Base-by-base conservation (phyloP, 2,797 vertebrate species). In the Onychomys arenicola region DNA sequence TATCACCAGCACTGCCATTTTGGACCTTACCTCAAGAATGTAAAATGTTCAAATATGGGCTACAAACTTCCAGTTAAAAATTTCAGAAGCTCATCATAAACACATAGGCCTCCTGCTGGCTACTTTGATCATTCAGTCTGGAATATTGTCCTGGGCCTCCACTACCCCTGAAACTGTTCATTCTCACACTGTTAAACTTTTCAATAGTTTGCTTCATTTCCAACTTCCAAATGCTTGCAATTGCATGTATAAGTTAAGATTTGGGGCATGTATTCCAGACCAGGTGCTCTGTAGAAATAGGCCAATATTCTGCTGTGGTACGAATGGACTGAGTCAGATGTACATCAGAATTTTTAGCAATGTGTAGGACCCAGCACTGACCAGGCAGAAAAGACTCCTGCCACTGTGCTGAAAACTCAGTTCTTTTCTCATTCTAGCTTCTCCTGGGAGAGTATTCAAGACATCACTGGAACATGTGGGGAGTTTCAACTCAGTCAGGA, bases 141-240 rank as follows among this genome's bases (percentile, higher is more conserved):
- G 52, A 43, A 73, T 32, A 16, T 37, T 37, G 10, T 75, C 25
- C 32, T 84, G 7, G 32, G 9, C n/a, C 5, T 55, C 37, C 17
- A 57, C 27, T 21, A 46, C 6, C 49, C 37, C 23, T 55, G 27
- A 86, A 81, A 29, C 46, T 63, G 21, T 25, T 52, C 55, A 46
- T 14, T 85, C 40, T 84, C 40, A 89, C 49, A 63, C 46, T 59
- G 73, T 17, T 46, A 63, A 46, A 49, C 13, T 19, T n/a, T 23
- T 25, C 21, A 55, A 82, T 73, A 73, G 43, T 88, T 85, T 59
- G 55, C 81, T 82, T 92, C 14, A 55, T 57, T 91, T 89, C n/a
- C 32, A 89, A 49, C 12, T 69, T 61, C 11, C 76, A 91, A 76
- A 25, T 46, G n/a, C 52, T 71, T 71, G 19, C 25, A 81, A 86